Evolutionary conservation across 2,113 vertebrate species (phyloP).

Genomic region (Cygnus buccinator): DNA sequence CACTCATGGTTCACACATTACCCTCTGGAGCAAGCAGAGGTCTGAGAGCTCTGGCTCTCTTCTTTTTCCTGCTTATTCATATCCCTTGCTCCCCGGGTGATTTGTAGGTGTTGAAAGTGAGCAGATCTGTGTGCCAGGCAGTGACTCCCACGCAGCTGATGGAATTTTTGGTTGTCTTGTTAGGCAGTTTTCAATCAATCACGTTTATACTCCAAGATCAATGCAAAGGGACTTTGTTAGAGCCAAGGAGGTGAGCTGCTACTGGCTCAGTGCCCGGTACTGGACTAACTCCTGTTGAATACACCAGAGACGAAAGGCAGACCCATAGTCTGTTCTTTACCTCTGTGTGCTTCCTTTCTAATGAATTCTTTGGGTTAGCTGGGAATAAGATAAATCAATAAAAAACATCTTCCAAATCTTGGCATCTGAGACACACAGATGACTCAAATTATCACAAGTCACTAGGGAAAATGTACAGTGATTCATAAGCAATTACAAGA

Average conservation of each 20-base stretch:
- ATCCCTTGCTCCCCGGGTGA: background rate
- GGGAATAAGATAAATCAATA: background rate
- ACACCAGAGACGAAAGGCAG: background rate
- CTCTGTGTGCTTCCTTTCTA: background rate
- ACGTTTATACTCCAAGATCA: background rate
- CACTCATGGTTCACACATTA: background rate
- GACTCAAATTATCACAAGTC: background rate
- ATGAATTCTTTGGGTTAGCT: background rate
- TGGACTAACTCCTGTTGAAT: background rate
- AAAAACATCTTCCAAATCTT: background rate
- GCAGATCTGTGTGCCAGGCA: background rate
- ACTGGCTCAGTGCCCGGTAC: background rate
- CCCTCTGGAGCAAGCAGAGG: background rate
- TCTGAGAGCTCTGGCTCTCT: background rate
- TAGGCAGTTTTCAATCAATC: constrained; percentile 9
- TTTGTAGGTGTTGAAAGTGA: background rate
- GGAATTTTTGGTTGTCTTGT: background rate
- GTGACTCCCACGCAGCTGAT: background rate
- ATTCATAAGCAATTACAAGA: background rate
- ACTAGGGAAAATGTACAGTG: background rate
- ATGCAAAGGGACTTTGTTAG: background rate
- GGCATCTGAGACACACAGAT: background rate
- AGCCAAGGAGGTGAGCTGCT: background rate
- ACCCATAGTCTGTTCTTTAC: background rate
- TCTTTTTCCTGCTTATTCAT: background rate